phyloP scores from a whole-genome alignment of 1,140 invertebrate species.

The Drosophila pachea region DNA sequence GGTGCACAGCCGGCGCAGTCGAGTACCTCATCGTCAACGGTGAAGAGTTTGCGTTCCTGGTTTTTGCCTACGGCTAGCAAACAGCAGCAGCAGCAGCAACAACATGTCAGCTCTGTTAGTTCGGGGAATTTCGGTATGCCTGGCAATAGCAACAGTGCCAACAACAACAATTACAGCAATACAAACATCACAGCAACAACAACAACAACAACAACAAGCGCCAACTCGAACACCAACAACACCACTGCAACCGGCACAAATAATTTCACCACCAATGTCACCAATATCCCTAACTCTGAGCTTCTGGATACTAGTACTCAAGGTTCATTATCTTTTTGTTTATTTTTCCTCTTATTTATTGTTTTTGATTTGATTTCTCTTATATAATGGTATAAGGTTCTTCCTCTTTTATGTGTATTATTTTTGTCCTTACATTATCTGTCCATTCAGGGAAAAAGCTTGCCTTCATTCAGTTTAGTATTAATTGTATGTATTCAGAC shows the following conservation, averaged over 20 bases:
- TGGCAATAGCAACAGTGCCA: conserved; percentile 57
- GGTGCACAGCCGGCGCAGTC: conserved; percentile 34
- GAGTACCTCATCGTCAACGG: conserved; percentile 41
- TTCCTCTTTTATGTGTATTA: conserved; percentile 8
- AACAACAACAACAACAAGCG: conserved; percentile 50
- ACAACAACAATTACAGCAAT: conserved; percentile 51
- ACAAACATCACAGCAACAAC: conserved; percentile 49
- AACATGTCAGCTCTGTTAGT: conserved; percentile 2
- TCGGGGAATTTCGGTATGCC: conserved; percentile 75
- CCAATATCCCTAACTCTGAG: conserved; percentile 74
- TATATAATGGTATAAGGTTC: conserved; percentile 18
- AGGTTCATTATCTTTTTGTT: conserved; percentile 76
- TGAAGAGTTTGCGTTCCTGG: conserved; percentile 64
- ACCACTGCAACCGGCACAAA: conserved; percentile 68
- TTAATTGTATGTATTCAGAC: no score
- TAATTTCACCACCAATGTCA: conserved; percentile 67
- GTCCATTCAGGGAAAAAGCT: not conserved
- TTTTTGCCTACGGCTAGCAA: conserved; percentile 54
- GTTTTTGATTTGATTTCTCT: conserved; percentile 30
- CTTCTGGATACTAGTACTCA: conserved; percentile 74
- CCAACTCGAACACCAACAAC: conserved; percentile 62
- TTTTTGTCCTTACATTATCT: not conserved
- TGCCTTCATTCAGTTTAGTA: not conserved
- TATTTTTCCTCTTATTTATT: conserved; percentile 31
- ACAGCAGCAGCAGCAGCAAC: conserved; percentile 41